Evolutionary conservation across 2,797 vertebrate genomes (phyloP).

Genomic region (Lycodopsis pacificus): DNA sequence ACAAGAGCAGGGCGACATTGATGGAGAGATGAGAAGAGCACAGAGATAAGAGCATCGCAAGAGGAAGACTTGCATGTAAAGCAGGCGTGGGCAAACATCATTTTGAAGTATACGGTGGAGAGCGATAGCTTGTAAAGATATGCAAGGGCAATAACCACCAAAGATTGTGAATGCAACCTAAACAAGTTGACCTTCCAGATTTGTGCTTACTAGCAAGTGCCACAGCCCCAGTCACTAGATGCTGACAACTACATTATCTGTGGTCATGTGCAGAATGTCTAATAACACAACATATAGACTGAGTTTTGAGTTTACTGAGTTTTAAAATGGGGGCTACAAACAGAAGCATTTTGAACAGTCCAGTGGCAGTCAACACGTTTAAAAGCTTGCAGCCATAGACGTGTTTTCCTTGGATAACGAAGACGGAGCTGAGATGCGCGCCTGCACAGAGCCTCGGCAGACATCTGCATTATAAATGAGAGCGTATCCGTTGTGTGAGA

Average conservation of each 20-base stretch:
- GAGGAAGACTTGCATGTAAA: slow-evolving; percentile 2
- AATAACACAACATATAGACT: too few relatives aligned
- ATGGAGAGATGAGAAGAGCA: slow-evolving; percentile 29
- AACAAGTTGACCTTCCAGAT: not conserved
- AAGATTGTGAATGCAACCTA: not conserved
- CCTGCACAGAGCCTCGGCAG: too few relatives aligned
- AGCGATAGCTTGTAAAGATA: not conserved
- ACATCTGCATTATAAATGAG: too few relatives aligned
- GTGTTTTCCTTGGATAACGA: too few relatives aligned
- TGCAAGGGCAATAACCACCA: not conserved
- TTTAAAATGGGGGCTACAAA: too few relatives aligned
- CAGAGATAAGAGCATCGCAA: slow-evolving; percentile 4
- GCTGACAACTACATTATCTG: not conserved
- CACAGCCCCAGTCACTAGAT: not conserved
- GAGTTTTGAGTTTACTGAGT: too few relatives aligned
- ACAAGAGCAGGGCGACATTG: slow-evolving; percentile 13
- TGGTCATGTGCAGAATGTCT: not conserved
- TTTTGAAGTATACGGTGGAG: not conserved
- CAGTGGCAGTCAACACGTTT: too few relatives aligned
- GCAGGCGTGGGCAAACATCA: not conserved
- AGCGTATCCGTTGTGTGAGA: too few relatives aligned
- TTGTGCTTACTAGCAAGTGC: not conserved
- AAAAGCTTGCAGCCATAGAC: too few relatives aligned
- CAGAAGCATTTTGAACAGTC: too few relatives aligned
- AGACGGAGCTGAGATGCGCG: too few relatives aligned